phyloP scores from a whole-genome alignment of 1,140 invertebrate genomes.

The Pseudomyrmex gracilis region DNA sequence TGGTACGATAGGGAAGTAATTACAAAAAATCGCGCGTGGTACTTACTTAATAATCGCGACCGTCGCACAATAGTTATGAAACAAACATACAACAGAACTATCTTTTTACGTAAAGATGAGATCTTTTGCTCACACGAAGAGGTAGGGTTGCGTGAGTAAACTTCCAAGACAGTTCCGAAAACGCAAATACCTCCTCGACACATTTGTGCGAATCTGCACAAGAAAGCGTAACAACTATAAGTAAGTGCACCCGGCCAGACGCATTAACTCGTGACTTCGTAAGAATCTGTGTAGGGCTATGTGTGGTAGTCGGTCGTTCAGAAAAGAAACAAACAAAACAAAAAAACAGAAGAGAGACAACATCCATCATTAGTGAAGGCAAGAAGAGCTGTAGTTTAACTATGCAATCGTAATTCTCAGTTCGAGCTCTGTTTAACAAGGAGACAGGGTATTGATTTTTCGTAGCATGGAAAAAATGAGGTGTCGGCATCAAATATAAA shows the following conservation, averaged over 20 bases:
- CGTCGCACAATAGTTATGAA: constrained; percentile 52
- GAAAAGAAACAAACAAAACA: constrained; percentile 2
- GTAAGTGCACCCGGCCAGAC: constrained; percentile 52
- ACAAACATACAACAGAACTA: constrained; percentile 18
- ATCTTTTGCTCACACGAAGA: constrained; percentile 37
- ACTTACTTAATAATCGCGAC: constrained; percentile 55
- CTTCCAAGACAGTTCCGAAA: constrained; percentile 65
- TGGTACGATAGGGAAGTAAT: constrained; percentile 71
- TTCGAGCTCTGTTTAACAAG: constrained; percentile 65
- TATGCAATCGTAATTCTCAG: constrained; percentile 47
- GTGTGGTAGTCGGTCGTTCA: constrained; percentile 3
- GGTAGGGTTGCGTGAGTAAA: constrained; percentile 43
- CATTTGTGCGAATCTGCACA: constrained; percentile 44
- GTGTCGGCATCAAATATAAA: constrained; percentile 25
- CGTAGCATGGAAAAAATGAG: constrained; percentile 8
- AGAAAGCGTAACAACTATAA: constrained; percentile 19
- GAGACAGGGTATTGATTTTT: constrained; percentile 71
- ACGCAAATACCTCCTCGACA: constrained; percentile 61
- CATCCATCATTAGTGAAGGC: constrained; percentile 15
- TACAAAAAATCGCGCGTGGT: constrained; percentile 62
- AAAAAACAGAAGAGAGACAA: constrained; percentile 1
- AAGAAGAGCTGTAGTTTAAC: constrained; percentile 22
- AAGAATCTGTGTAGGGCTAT: constrained; percentile 29
- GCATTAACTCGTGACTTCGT: constrained; percentile 32
- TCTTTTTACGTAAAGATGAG: constrained; percentile 61